phyloP scores from a whole-genome alignment of 2,888 invertebrate species.

The Cerceris ruficornis region DNA sequence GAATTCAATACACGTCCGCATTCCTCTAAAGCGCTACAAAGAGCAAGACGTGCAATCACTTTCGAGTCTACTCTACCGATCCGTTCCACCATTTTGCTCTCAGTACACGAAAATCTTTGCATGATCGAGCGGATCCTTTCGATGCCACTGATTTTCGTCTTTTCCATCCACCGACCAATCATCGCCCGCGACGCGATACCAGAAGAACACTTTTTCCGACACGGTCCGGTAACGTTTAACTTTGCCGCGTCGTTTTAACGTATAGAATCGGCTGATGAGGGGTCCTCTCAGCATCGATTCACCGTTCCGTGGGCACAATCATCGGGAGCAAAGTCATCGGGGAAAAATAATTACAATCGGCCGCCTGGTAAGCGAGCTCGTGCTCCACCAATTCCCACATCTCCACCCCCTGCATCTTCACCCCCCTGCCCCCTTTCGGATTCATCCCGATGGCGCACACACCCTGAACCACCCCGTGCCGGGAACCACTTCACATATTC shows the following conservation, averaged over 20 bases:
- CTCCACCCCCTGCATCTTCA: slow-evolving; percentile 2
- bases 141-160: slow-evolving; percentile 42
- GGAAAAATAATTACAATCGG: slow-evolving; percentile 79
- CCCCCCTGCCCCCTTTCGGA: neutral
- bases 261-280: slow-evolving; percentile 59
- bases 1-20: no score
- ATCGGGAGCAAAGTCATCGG: slow-evolving; percentile 67
- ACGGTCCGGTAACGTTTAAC: slow-evolving; percentile 62
- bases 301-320: slow-evolving; percentile 61
- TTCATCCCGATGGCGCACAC: slow-evolving; percentile 38
- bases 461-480: slow-evolving; percentile 39
- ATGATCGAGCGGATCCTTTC: slow-evolving; percentile 20
- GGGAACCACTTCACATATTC: slow-evolving; percentile 75
- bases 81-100: neutral
- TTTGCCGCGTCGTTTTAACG: slow-evolving; percentile 61
- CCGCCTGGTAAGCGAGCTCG: slow-evolving; percentile 60
- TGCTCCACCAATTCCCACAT: slow-evolving; percentile 55
- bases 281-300: slow-evolving; percentile 66
- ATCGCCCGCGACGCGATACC: slow-evolving; percentile 27
- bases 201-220: slow-evolving; percentile 44
- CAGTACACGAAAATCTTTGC: neutral
- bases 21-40: neutral
- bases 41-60: slow-evolving; percentile 35
- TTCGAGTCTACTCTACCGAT: slow-evolving; percentile 28
- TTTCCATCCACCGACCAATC: slow-evolving; percentile 46